These are phyloP conservation scores for Drosophila lutescens DNA, from an alignment of 2,888 invertebrate species.

Conservation along the genomic window DNA sequence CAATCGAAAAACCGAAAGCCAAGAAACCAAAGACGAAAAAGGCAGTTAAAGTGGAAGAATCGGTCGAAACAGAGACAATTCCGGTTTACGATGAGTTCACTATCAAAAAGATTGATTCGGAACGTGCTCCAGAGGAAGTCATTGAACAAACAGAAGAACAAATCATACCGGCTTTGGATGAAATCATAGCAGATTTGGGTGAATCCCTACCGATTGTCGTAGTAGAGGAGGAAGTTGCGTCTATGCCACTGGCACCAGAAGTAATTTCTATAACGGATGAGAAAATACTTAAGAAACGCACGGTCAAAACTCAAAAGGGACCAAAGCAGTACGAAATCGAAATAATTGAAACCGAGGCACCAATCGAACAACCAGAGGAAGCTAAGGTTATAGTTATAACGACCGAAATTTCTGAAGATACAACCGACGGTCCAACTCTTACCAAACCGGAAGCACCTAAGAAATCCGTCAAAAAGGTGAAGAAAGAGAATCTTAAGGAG, in stretches of 20 bases:
- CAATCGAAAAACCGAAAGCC: conserved; percentile 60
- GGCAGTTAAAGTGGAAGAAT: conserved; percentile 33
- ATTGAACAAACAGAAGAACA: conserved; percentile 22
- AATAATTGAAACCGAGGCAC: conserved; percentile 83
- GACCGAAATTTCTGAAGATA: conserved; percentile 77
- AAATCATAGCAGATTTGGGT: conserved; percentile 52
- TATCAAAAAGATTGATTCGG: conserved; percentile 48
- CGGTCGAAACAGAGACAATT: conserved; percentile 35
- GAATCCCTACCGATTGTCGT: conserved; percentile 60
- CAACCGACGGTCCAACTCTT: conserved; percentile 53
- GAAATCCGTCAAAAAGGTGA: conserved; percentile 68
- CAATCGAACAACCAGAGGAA: conserved; percentile 81
- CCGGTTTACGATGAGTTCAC: conserved; percentile 54
- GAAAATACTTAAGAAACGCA: conserved; percentile 84
- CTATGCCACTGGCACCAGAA: conserved; percentile 43
- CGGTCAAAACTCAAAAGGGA: conserved; percentile 84
- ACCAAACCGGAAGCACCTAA: conserved; percentile 77
- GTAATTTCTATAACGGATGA: conserved; percentile 69
- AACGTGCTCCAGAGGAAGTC: conserved; percentile 37
- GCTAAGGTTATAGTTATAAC: conserved; percentile 83
- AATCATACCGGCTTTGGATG: conserved; percentile 45
- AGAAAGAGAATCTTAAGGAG: conserved; percentile 75
- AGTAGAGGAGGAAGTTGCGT: conserved; percentile 39
- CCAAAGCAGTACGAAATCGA: conserved; percentile 85
- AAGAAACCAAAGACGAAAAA: conserved; percentile 53